Percentiles rank a stretch among this genome's conserved stretches.
Conservation (phyloP, 2,113 vertebrate species). For the Ibidorhyncha struthersii region DNA sequence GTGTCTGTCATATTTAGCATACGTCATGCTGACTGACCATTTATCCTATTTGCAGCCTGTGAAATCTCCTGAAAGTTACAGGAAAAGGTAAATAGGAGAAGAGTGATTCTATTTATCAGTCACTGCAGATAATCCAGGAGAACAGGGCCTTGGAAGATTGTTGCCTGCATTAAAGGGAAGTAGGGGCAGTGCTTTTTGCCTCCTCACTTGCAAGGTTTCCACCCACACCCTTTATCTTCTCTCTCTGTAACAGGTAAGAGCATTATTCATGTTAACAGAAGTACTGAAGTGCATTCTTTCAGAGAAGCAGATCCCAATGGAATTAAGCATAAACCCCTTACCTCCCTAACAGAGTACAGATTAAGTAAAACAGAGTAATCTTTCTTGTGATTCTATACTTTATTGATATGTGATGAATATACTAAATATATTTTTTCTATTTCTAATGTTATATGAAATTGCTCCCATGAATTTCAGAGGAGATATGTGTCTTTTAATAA, state of each 20-base stretch:
- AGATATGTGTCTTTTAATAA: background rate
- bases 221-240: background rate
- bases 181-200: background rate
- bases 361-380: background rate
- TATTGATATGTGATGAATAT: background rate
- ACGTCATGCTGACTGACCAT: background rate
- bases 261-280: background rate
- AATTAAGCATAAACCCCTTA: background rate
- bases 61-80: background rate
- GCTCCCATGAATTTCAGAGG: background rate
- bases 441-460: background rate
- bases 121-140: background rate
- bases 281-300: background rate
- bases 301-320: background rate
- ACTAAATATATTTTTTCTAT: background rate
- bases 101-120: background rate
- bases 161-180: background rate
- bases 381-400: background rate
- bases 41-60: background rate
- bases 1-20: background rate
- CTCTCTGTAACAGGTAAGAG: background rate
- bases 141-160: background rate
- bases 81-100: background rate
- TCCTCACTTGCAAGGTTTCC: background rate
- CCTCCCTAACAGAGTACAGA: background rate